phyloP scores from a whole-genome alignment of 2,888 invertebrate genomes.

The Bugula neritina region DNA sequence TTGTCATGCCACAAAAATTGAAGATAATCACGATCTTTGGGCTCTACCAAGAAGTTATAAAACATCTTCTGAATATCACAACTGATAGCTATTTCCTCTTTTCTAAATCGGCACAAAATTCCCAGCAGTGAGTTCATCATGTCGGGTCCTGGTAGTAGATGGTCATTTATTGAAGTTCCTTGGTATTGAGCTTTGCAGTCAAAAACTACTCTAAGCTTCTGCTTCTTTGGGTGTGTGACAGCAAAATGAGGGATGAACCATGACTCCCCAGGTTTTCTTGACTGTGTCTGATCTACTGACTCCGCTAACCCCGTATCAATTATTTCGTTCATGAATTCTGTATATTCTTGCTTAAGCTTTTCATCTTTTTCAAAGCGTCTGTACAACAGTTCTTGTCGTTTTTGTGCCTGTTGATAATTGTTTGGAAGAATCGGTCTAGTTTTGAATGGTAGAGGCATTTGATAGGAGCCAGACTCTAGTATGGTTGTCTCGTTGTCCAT shows the following conservation, averaged over 20 bases:
- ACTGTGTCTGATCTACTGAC: background rate
- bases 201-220: background rate
- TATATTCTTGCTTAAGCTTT: background rate
- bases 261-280: background rate
- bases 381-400: background rate
- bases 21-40: conserved; percentile 31
- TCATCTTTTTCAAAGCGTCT: background rate
- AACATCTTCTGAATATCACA: conserved; percentile 10
- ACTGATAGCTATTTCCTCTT: background rate
- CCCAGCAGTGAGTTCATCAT: background rate
- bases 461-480: background rate
- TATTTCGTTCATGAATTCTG: conserved; percentile 13
- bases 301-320: background rate
- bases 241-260: conserved; percentile 11
- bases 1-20: conserved; percentile 31
- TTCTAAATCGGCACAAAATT: conserved; percentile 16
- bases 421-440: background rate
- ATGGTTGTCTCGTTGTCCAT: conserved; percentile 13
- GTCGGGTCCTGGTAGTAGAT: conserved; percentile 11
- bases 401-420: background rate
- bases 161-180: background rate
- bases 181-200: conserved; percentile 10
- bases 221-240: too few species aligned
- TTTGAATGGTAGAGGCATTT: conserved; percentile 6
- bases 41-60: conserved; percentile 11